Conservation (phyloP, 2,888 invertebrate species). For the Drosophila colorata region DNA sequence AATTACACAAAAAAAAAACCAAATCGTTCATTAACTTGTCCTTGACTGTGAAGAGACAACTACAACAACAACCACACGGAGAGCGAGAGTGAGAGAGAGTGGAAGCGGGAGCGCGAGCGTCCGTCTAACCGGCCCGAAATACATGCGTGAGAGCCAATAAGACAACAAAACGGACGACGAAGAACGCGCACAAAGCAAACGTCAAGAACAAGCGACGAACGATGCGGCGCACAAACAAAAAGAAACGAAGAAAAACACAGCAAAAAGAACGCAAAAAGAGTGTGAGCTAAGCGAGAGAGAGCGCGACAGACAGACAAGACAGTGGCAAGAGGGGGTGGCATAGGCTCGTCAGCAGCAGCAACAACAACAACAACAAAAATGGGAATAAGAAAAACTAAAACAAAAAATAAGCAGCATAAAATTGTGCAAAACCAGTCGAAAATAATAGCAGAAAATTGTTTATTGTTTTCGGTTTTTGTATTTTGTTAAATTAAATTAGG, state of each 20-base stretch:
- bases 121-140: constrained; percentile 69
- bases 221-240: constrained; percentile 44
- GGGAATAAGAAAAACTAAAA: constrained; percentile 9
- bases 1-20: constrained; percentile 35
- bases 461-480: neutral
- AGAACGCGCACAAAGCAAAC: constrained; percentile 54
- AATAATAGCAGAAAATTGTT: constrained; percentile 20
- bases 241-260: constrained; percentile 37
- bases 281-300: neutral
- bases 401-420: neutral
- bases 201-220: constrained; percentile 30
- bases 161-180: constrained; percentile 43
- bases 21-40: constrained; percentile 81
- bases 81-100: constrained; percentile 22
- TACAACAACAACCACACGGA: constrained; percentile 39
- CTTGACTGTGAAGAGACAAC: constrained; percentile 71
- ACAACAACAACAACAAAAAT: constrained; percentile 22
- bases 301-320: constrained; percentile 1
- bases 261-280: constrained; percentile 44
- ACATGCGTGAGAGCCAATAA: constrained; percentile 62
- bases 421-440: constrained; percentile 22
- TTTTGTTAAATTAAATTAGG: constrained; percentile 14
- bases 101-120: constrained; percentile 17
- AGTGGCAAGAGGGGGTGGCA: constrained; percentile 23
- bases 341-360: constrained; percentile 31